Base-by-base conservation (phyloP, 2,797 vertebrate species). In the Cygnus olor region DNA sequence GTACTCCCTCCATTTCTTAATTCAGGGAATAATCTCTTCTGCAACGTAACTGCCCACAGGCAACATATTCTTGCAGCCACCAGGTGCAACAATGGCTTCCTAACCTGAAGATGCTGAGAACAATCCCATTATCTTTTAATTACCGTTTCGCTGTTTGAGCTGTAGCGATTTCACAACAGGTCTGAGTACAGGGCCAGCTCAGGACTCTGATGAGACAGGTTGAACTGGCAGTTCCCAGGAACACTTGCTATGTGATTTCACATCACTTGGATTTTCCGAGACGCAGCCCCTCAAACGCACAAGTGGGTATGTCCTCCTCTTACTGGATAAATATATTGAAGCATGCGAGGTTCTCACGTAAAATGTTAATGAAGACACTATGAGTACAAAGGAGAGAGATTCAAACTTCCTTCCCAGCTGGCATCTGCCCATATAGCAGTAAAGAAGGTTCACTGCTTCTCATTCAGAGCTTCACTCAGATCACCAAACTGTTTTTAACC, bases 1-100 rank as follows among this genome's bases (percentile, higher is more conserved):
- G 49, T 83, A 85, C 89, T 90, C 81, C n/a, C 65, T 72, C 60
- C 58, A 34, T 60, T 84, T 96, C 89, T 94, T 93, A 94, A 97
- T 91, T 93, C 93, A 61, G 32, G 71, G 71, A 90, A 32, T 76
- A 77, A 88, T 90, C 74, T 90, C 57, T 86, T 86, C 70, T 69
- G 27, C 58, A 77, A 83, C 38, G 11, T 53, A 93, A 89, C 71
- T 77, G 85, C 40, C 56, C 57, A 32, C 73, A 79, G 44, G 13
- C 71, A 85, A 89, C 57, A 32, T 70, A 66, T 63, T 82, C 73
- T 88, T 94, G 77, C 76, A 91, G 68, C 42, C 80, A 85, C 14
- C 7, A 32, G 66, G 30, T 38, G 65, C 57, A 89, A 11, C 34
- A 96, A 90, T 10, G 9, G 38, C 38, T 60, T 54, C 47, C 49